Base-by-base conservation (phyloP, 2,113 vertebrate genomes). In the Erpornis zantholeuca region DNA sequence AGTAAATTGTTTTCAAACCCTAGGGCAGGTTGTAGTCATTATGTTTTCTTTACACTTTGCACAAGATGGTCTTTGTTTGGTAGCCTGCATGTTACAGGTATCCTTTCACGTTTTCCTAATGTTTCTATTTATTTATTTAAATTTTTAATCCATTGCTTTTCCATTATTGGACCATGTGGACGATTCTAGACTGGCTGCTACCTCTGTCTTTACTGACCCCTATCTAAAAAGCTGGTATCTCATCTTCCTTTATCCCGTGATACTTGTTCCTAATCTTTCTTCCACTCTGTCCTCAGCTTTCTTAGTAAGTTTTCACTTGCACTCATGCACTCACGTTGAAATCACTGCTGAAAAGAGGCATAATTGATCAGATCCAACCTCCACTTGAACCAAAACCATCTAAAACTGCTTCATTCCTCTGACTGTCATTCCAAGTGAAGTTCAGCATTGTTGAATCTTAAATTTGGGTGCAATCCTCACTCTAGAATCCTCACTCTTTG, bases 1-100 rank as follows among this genome's bases (percentile, higher is more conserved):
- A 69, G 92, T 95, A 97, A 97, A 97, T 95, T 96, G 85, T 95
- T 97, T 97, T 97, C 85, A 95, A 96, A 96, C 94, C 94, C 90
- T 82, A 56, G 7, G 92, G 92, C 89, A 88, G 83, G 95, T 95
- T 96, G 92, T 88, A 96, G 82, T 88, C 91, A 82, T 94, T 97
- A 89, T 53, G 36, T 75, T 89, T 96, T 88, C 93, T 89, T 94
- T 91, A 93, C 79, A 69, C 24, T 40, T 49, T 20, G 66, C 44
- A 97, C 91, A 97, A 97, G 47, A 81, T 90, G 81, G 50, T 96
- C 95, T 98, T 97, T 97, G 97, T 97, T 96, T 72, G 82, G 82
- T 20, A 77, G 77, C 14, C 77, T 89, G 38, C 77, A 42, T 54
- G 69, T 72, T 94, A 79, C 76, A 73, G 31, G 23, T 33, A 87